A percentile compares a stretch with the other conserved stretches of the same genome.
Conservation (phyloP, 2,797 vertebrate genomes). For the Sparus aurata region DNA sequence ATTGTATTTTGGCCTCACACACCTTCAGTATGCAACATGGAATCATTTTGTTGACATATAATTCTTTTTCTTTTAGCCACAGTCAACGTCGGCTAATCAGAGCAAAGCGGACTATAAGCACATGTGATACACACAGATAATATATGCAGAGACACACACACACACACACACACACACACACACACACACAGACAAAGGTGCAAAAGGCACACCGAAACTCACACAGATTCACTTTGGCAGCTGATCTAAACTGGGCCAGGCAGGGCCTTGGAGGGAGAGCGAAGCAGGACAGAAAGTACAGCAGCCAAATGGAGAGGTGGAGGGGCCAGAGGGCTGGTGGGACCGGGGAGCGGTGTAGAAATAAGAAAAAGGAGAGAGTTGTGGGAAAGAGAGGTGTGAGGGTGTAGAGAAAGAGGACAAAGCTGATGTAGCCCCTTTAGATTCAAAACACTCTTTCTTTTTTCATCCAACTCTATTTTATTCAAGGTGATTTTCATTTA, state of each 20-base stretch:
- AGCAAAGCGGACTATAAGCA: constrained; percentile 24
- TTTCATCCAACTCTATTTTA: neutral
- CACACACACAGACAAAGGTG: neutral
- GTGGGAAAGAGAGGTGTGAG: constrained; percentile 17
- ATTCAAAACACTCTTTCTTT: constrained; percentile 33
- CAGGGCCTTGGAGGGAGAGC: constrained; percentile 61
- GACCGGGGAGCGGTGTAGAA: constrained; percentile 43
- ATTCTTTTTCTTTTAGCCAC: neutral
- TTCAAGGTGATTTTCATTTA: neutral
- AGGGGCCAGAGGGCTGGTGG: constrained; percentile 54
- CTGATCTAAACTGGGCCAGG: constrained; percentile 70
- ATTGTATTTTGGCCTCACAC: constrained; percentile 12
- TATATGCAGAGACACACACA: neutral
- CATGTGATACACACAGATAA: constrained; percentile 5
- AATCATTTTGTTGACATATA: constrained; percentile 8
- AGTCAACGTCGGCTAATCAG: constrained; percentile 31
- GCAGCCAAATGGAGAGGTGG: constrained; percentile 64
- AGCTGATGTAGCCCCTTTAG: constrained; percentile 40
- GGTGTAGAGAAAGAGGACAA: constrained; percentile 35
- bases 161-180: constrained; percentile 15
- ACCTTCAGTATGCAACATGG: neutral
- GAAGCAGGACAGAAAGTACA: constrained; percentile 64
- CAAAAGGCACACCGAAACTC: neutral
- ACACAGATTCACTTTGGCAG: constrained; percentile 36
- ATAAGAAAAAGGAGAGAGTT: constrained; percentile 44